Evolutionary conservation across 1,140 invertebrate genomes (phyloP), one percentile per base, ranked within the genome.

Genomic region (Rhynchophorus ferrugineus): DNA sequence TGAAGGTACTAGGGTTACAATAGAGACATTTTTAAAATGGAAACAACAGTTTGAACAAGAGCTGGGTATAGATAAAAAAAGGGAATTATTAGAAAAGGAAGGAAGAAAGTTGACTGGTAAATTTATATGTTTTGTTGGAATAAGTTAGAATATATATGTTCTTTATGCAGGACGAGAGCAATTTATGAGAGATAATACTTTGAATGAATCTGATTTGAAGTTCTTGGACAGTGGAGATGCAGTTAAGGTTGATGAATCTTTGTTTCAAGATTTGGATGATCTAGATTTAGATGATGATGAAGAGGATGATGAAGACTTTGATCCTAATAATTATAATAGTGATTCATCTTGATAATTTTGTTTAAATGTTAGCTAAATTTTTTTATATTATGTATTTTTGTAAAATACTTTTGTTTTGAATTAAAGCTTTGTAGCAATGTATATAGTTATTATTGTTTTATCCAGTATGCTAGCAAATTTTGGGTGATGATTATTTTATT

Each of bases 11-110:
- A 75, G 84, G 66, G 95, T 98, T 0, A 91, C 91, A 1, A 89
- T 98, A 2, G 95, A 98, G 75, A 86, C 88, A n/a, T 99, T 99
- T 71, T 70, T 97, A 52, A 82, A 79, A 29, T 99, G 95, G 95
- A 95, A 95, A 68, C 79, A 83, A 47, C 83, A 85, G 55, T 99
- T 98, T 78, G 94, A 98, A 71, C 79, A 83, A 42, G 92, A 96
- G 71, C 85, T 87, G 71, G 82, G 82, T 13, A 81, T 87, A 45
- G 73, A 82, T n/a, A 86, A 85, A 36, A 82, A 82, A 68, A 77
- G 75, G 62, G 82, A 86, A 64, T 70, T 73, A 29, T 78, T 81
- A 48, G 80, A 79, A 53, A 84, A 83, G 60, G 81, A 84, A 51
- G 80, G 77, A 18, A 87, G 82, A 58, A 89, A 88, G 65, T 69